Percentiles rank a stretch among this genome's conserved stretches.
Evolutionary conservation across 2,888 invertebrate species (phyloP).

Genomic region (Drosophila quinaria): DNA sequence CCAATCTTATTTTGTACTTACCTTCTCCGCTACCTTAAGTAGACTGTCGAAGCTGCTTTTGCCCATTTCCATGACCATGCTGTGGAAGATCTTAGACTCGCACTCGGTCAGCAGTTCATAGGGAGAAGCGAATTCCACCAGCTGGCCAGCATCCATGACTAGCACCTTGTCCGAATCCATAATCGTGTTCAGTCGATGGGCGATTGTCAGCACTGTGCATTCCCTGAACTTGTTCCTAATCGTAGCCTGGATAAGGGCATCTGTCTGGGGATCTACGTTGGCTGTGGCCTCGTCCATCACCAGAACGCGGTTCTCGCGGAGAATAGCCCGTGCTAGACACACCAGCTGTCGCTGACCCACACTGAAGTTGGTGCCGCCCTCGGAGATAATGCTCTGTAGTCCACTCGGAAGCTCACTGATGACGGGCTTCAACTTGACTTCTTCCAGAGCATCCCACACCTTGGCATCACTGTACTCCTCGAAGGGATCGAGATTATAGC

Average conservation of each 20-base stretch:
- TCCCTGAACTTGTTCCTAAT: slow-evolving; percentile 91
- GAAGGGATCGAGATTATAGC: slow-evolving; percentile 96
- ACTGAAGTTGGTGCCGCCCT: slow-evolving; percentile 93
- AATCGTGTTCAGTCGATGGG: slow-evolving; percentile 96
- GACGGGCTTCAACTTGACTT: slow-evolving; percentile 89
- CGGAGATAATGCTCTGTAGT: slow-evolving; percentile 90
- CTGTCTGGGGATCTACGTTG: slow-evolving; percentile 96
- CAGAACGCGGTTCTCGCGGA: slow-evolving; percentile 93
- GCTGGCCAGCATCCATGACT: slow-evolving; percentile 90
- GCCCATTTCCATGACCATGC: slow-evolving; percentile 89
- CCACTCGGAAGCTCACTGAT: slow-evolving; percentile 89
- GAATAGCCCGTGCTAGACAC: slow-evolving; percentile 94
- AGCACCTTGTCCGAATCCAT: slow-evolving; percentile 88
- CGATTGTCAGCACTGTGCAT: slow-evolving; percentile 95
- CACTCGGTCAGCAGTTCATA: slow-evolving; percentile 87
- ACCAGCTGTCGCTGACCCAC: slow-evolving; percentile 96
- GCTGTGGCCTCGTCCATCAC: slow-evolving; percentile 97
- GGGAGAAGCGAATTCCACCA: slow-evolving; percentile 90
- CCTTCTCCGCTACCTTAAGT: slow-evolving; percentile 88
- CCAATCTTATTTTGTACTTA: slow-evolving; percentile 23
- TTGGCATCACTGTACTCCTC: slow-evolving; percentile 92
- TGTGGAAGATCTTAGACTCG: slow-evolving; percentile 86
- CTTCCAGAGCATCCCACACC: slow-evolving; percentile 94
- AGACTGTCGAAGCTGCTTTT: slow-evolving; percentile 89
- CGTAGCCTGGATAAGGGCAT: slow-evolving; percentile 92